phyloP scores from a whole-genome alignment of 2,797 vertebrate genomes.

The Florisuga fusca region DNA sequence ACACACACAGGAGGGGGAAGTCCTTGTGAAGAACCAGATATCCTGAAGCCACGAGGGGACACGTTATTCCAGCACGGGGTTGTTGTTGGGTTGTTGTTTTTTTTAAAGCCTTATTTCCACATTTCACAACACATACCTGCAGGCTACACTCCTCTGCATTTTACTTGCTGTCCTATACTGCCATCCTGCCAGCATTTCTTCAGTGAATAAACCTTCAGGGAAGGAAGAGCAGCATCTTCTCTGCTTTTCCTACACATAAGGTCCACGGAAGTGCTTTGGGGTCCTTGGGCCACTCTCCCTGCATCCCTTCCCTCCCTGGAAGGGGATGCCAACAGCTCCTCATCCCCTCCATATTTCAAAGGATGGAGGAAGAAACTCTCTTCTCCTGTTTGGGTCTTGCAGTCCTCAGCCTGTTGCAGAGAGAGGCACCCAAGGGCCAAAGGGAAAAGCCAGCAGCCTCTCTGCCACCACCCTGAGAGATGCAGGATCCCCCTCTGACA shows the following conservation, averaged over 20 bases:
- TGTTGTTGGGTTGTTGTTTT: background rate
- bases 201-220: background rate
- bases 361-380: background rate
- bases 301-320: background rate
- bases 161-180: background rate
- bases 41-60: background rate
- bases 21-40: background rate
- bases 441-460: background rate
- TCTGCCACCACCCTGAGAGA: fast-evolving
- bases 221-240: background rate
- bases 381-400: background rate
- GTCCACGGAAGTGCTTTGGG: background rate
- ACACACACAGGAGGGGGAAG: fast-evolving
- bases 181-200: slow-evolving; percentile 3
- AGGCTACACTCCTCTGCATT: background rate
- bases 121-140: background rate
- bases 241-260: background rate
- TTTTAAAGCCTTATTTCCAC: background rate
- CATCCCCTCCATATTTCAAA: background rate
- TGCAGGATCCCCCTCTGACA: background rate
- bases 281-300: background rate
- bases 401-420: background rate
- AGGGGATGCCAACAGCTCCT: background rate
- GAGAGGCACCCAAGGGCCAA: background rate
- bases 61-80: background rate